phyloP scores from a whole-genome alignment of 2,888 invertebrate species.

The Tromatobia lineatoria region DNA sequence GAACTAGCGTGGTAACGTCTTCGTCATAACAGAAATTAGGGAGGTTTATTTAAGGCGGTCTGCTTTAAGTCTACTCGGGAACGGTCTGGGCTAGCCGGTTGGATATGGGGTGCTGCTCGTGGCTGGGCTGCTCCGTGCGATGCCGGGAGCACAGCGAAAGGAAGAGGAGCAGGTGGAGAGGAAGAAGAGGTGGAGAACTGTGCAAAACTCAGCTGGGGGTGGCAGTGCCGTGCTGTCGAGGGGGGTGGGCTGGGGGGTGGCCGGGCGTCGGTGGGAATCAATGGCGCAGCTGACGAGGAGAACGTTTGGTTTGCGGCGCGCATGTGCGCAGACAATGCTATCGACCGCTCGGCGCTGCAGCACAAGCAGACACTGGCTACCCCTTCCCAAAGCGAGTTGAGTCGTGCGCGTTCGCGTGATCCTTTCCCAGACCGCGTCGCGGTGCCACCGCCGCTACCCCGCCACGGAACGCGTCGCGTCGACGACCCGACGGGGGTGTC shows the following conservation, averaged over 20 bases:
- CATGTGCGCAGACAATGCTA: slow-evolving; percentile 85
- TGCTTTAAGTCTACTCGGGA: slow-evolving; percentile 82
- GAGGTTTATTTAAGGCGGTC: slow-evolving; percentile 79
- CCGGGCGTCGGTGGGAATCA: slow-evolving; percentile 79
- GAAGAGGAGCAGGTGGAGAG: slow-evolving; percentile 62
- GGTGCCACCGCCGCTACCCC: slow-evolving; percentile 64
- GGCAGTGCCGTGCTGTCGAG: slow-evolving; percentile 51
- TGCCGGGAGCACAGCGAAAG: slow-evolving; percentile 58
- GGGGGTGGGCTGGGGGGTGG: slow-evolving; percentile 61
- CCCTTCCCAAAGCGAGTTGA: slow-evolving; percentile 76
- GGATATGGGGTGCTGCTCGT: slow-evolving; percentile 56
- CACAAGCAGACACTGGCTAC: slow-evolving; percentile 82
- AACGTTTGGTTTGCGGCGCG: slow-evolving; percentile 74
- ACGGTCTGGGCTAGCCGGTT: slow-evolving; percentile 46
- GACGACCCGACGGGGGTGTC: slow-evolving; percentile 71
- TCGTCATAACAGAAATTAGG: slow-evolving; percentile 77
- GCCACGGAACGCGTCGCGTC: slow-evolving; percentile 64
- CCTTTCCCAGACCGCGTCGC: slow-evolving; percentile 73
- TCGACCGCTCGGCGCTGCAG: slow-evolving; percentile 83
- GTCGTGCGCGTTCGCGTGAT: slow-evolving; percentile 72
- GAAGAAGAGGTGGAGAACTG: slow-evolving; percentile 53
- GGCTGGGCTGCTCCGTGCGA: slow-evolving; percentile 47
- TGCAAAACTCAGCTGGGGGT: slow-evolving; percentile 57
- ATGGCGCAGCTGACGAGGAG: slow-evolving; percentile 84
- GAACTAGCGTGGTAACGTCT: slow-evolving; percentile 34